phyloP scores from a whole-genome alignment of 2,888 invertebrate species.

The Lacanobia wlatinum region DNA sequence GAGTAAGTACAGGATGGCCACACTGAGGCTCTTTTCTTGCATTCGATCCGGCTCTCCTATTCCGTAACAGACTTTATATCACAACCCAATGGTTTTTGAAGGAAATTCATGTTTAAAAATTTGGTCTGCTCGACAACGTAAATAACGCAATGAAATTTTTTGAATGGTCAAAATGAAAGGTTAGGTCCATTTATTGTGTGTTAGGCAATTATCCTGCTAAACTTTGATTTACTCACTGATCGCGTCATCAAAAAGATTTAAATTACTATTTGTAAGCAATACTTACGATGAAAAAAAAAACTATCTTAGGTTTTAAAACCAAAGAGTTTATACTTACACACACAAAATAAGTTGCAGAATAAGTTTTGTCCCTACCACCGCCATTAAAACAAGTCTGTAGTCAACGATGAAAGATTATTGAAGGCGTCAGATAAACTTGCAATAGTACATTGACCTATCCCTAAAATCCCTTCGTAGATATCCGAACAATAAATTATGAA shows the following conservation, averaged over 20 bases:
- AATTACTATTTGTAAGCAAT: no score
- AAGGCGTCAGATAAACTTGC: no score
- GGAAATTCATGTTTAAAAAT: no score
- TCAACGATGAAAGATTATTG: background rate
- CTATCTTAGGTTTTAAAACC: no score
- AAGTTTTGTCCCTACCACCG: background rate
- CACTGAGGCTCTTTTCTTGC: background rate
- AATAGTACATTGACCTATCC: no score
- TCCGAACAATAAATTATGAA: no score
- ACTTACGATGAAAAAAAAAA: no score
- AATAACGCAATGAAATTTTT: background rate
- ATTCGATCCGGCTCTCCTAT: background rate
- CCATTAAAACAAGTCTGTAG: background rate
- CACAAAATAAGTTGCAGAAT: background rate
- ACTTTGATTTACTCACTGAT: background rate
- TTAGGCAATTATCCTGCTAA: background rate
- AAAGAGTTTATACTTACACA: no score
- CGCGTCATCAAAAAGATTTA: no score
- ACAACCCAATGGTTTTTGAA: background rate
- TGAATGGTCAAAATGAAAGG: background rate
- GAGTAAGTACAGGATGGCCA: conserved; percentile 76
- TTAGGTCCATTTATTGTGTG: background rate
- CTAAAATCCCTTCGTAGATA: no score
- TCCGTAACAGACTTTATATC: background rate
- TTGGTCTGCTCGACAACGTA: background rate